phyloP scores from a whole-genome alignment of 2,113 vertebrate species.

The Acanthisitta chloris region DNA sequence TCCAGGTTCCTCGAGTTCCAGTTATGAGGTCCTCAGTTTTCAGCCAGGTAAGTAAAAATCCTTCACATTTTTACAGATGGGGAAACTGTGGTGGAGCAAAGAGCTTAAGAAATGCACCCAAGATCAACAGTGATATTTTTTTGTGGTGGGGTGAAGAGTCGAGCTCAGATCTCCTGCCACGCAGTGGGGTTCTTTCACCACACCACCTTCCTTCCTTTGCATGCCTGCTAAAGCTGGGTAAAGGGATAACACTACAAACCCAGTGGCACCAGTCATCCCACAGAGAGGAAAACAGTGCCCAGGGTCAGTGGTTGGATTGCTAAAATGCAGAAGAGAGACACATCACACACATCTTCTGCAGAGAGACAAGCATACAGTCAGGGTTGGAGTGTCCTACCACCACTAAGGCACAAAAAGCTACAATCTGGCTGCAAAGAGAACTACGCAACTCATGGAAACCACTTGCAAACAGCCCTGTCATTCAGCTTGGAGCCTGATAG shows the following conservation, averaged over 20 bases:
- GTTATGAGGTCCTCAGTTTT: conserved; percentile 18
- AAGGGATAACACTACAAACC: not conserved
- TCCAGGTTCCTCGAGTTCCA: conserved; percentile 26
- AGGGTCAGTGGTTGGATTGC: not conserved
- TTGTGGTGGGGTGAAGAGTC: not conserved
- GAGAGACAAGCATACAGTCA: not conserved
- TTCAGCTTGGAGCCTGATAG: not conserved
- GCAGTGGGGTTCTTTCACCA: not conserved
- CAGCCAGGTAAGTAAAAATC: conserved; percentile 53
- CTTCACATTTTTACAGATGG: not conserved
- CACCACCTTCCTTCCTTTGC: not conserved
- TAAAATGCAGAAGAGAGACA: not conserved
- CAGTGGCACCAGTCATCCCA: not conserved
- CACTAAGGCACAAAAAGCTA: not conserved
- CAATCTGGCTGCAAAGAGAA: not conserved
- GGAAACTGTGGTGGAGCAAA: conserved; percentile 24
- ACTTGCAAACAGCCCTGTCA: not conserved
- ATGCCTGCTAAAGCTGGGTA: not conserved
- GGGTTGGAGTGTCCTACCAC: not conserved
- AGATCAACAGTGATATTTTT: conserved; percentile 28
- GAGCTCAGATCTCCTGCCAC: conserved; percentile 35
- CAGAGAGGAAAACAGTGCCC: not conserved
- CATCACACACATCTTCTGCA: not conserved
- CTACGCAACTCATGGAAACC: not conserved
- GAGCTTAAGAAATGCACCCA: not conserved